Base-by-base conservation (phyloP, 2,888 invertebrate genomes). In the Chelonus formosanus region DNA sequence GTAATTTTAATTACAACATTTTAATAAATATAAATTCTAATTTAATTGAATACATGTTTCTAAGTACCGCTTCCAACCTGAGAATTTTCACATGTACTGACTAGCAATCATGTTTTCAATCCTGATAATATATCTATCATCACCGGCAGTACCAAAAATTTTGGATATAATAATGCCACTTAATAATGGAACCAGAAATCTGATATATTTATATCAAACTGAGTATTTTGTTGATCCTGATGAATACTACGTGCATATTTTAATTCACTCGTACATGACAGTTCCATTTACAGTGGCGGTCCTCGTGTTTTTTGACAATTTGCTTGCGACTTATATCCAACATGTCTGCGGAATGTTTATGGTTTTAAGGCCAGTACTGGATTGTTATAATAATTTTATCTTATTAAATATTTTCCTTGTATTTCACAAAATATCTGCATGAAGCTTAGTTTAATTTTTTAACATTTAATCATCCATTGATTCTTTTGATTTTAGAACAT, bases 331-430 rank as follows among this genome's bases (percentile, higher is more conserved):
- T 8, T 67, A 68, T n/a, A 65, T 68, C 32, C 57, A 68, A 64
- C 72, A 72, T 50, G 63, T 67, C 3, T 71, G 71, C 45, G 72
- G 71, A 35, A 67, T 72, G 63, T 69, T 67, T 10, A 59, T 66
- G 6, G 62, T 69, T 32, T 34, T 70, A 10, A 67, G 70, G 72
- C 71, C 34, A 64, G 63, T 20, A 48, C 7, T 44, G 20, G 20
- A 20, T 20, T 20, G 20, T 20, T 20, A 20, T 20, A 20, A 20
- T 20, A 20, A 20, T 2, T 20, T 20, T 20, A 20, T 20, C 20
- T 20, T 7, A 44, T 44, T 44, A 6, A 44, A 44, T 44, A 20
- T 20, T 20, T 1, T 20, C 20, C 2, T 20, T 20, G 2, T 20
- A 20, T 20, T 20, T 20, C 2, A 20, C 20, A 20, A 20, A 20